Percentiles rank a stretch among this genome's conserved stretches.
Conservation (phyloP, 1,140 invertebrate species). For the Octopus sinensis region DNA sequence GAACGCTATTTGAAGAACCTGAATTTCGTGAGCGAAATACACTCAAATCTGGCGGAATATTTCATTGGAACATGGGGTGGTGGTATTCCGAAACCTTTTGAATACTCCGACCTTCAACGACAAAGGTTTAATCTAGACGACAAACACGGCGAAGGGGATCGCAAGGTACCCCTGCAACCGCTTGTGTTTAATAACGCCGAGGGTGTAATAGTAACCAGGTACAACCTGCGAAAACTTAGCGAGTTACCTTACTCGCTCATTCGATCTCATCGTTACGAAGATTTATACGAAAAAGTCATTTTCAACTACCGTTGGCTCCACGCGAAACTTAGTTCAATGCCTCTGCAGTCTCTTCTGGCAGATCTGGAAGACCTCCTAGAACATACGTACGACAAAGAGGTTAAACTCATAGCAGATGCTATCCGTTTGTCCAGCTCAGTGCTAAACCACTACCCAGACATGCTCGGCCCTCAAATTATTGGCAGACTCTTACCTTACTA, state of each 20-base stretch:
- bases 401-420: conserved; percentile 91
- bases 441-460: conserved; percentile 85
- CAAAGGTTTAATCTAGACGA: conserved; percentile 72
- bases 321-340: conserved; percentile 91
- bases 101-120: conserved; percentile 93
- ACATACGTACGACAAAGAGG: conserved; percentile 75
- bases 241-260: conserved; percentile 94
- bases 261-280: conserved; percentile 82
- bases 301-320: conserved; percentile 98
- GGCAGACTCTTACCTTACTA: conserved; percentile 79
- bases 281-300: conserved; percentile 87
- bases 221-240: conserved; percentile 60
- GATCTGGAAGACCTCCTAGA: conserved; percentile 93
- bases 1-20: conserved; percentile 96
- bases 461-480: conserved; percentile 91
- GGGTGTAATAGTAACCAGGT: conserved; percentile 64
- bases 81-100: conserved; percentile 89
- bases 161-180: conserved; percentile 93
- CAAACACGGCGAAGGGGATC: conserved; percentile 87
- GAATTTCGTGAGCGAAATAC: conserved; percentile 93
- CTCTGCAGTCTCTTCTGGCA: conserved; percentile 82
- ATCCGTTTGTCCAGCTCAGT: conserved; percentile 70
- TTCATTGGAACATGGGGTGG: conserved; percentile 79
- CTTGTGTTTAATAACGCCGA: conserved; percentile 88
- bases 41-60: conserved; percentile 96